phyloP scores from a whole-genome alignment of 2,888 invertebrate genomes.

The Clunio marinus region DNA sequence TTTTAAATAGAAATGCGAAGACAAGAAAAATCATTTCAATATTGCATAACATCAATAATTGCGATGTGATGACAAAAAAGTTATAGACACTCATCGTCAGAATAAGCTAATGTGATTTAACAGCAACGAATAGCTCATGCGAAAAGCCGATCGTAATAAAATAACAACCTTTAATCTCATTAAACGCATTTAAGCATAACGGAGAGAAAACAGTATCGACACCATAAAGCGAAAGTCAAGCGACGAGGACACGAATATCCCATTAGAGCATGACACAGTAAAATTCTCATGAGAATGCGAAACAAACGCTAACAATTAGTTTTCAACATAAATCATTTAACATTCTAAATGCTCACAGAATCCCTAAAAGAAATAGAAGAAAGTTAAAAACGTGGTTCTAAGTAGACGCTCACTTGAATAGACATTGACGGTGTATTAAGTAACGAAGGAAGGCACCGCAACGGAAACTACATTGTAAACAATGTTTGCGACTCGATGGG shows the following conservation, averaged over 20 bases:
- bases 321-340: neutral
- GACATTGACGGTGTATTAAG: no score
- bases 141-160: neutral
- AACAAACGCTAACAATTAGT: neutral
- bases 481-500: neutral
- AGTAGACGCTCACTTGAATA: no score
- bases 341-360: no score
- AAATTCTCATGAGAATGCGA: neutral
- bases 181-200: neutral
- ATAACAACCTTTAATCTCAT: slow-evolving; percentile 2
- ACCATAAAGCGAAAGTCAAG: neutral
- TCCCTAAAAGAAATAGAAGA: no score
- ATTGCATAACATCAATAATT: no score
- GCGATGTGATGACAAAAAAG: no score
- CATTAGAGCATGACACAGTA: neutral
- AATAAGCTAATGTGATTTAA: neutral
- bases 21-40: no score
- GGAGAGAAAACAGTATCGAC: neutral
- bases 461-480: slow-evolving; percentile 15
- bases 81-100: no score
- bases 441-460: neutral
- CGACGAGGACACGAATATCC: neutral
- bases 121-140: neutral
- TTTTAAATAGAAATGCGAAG: no score
- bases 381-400: no score